Percentiles rank a stretch among this genome's conserved stretches.
Evolutionary conservation across 2,113 vertebrate species (phyloP).

Genomic region (Dicaeum eximium): DNA sequence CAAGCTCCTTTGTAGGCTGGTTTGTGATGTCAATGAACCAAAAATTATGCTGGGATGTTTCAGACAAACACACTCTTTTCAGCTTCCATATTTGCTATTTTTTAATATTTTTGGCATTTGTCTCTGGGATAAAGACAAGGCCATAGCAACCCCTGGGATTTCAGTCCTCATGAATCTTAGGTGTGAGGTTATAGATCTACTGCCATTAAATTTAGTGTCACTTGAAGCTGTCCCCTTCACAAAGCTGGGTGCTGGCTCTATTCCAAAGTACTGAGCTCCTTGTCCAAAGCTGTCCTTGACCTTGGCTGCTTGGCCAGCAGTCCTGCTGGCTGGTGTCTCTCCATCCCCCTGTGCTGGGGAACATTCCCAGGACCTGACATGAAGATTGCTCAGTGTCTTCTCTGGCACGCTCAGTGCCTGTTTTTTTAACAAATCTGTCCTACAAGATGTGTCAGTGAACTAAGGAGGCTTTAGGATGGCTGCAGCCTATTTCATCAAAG

Average conservation of each 20-base stretch:
- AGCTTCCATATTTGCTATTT: not conserved
- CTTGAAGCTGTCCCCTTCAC: not conserved
- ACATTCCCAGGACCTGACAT: not conserved
- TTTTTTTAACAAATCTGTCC: not conserved
- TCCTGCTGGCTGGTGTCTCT: not conserved
- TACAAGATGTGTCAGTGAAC: not conserved
- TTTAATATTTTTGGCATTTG: slow-evolving; percentile 19
- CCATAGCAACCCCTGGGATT: not conserved
- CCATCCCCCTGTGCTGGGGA: not conserved
- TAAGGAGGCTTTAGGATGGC: not conserved
- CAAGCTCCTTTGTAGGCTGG: not conserved
- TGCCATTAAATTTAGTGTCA: not conserved
- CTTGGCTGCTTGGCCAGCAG: not conserved
- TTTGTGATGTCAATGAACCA: not conserved
- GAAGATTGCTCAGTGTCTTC: not conserved
- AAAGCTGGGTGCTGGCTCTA: not conserved
- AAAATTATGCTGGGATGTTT: not conserved
- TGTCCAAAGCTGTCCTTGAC: not conserved
- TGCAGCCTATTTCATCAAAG: not conserved
- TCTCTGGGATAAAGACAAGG: not conserved
- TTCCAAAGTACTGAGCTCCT: not conserved
- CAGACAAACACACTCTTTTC: not conserved
- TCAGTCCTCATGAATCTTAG: not conserved
- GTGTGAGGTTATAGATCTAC: not conserved
- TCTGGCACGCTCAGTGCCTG: fast-evolving